Evolutionary conservation across 2,797 vertebrate species (phyloP), one percentile per base, ranked within the genome.

Genomic region (Mallotus villosus): DNA sequence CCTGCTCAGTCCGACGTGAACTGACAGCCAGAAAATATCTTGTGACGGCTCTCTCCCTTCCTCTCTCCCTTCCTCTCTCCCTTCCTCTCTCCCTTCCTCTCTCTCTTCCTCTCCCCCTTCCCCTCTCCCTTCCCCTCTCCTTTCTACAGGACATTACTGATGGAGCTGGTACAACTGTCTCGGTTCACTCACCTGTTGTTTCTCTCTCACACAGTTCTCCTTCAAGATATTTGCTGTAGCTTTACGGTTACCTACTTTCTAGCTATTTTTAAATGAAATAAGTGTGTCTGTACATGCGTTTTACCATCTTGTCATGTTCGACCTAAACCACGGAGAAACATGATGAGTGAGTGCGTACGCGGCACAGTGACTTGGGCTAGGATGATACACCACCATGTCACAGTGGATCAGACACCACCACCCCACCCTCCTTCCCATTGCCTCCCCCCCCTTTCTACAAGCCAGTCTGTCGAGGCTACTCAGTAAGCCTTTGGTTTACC

Each of bases 391-490:
- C 51, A 55, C 51, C 4, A 76, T 78, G 78, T 85, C 80, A 76
- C 29, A 70, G 72, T 37, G 65, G 77, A 82, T 87, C 81, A 81
- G 41, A 82, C 70, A 71, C 70, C 61, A 27, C 64, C 51, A 61
- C 68, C 71, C 61, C 61, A 65, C 82, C 70, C 57, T 71, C 61
- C 17, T 58, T 71, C 76, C 75, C 80, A 78, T 75, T 78, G 82
- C 62, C 65, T 71, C 63, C 59, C 25, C 58, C 25, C 34, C 11
- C 49, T n/a, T n/a, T n/a, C 32, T 69, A 75, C 76, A 85, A 82
- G 76, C 78, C 66, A 74, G 68, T 77, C 78, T 77, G 81, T 74
- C 80, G 70, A 67, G 69, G 70, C 80, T 69, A 88, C 58, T 84
- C 76, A 79, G 80, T 66, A 63, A 72, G 74, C 62, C 70, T 62